Evolutionary conservation across 2,113 vertebrate genomes (phyloP).

Genomic region (human (Homo sapiens)): GRCh38 chr7:69026501-69027000

Average conservation of each 20-base stretch:
- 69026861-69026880: conserved; percentile 50
- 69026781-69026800: background rate
- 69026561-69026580: no score
- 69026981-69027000: conserved; percentile 79
- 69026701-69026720: no score
- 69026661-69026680: no score
- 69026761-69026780: background rate
- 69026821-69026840: background rate
- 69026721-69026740: background rate
- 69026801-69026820: background rate
- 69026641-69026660: no score
- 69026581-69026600: no score
- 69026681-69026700: no score
- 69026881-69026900: conserved; percentile 70
- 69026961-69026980: conserved; percentile 79
- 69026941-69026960: conserved; percentile 75
- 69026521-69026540: no score
- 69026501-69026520: no score
- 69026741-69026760: no score
- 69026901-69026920: conserved; percentile 73
- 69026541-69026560: no score
- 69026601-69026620: no score
- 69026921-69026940: conserved; percentile 64
- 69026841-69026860: background rate
- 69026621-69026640: no score